phyloP scores from a whole-genome alignment of 2,113 vertebrate species.

The Capreolus pygargus region DNA sequence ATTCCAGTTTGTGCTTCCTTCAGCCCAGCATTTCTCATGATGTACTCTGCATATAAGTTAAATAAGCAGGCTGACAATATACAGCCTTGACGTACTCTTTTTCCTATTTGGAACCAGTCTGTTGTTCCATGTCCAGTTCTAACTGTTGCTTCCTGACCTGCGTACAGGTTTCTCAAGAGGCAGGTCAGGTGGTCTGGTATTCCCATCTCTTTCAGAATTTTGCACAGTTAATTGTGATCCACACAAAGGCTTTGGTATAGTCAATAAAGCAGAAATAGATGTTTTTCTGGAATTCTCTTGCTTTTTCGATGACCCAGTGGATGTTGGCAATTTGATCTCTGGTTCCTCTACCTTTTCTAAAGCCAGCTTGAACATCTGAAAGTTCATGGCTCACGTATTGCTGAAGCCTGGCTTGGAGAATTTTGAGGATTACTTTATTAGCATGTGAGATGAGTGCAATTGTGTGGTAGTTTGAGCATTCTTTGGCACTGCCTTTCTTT shows the following conservation, averaged over 20 bases:
- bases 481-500: neutral
- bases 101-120: neutral
- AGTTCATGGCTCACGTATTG: accelerated
- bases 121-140: neutral
- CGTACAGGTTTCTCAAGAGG: neutral
- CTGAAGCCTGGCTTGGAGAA: neutral
- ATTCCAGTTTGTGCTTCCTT: neutral
- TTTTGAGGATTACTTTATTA: neutral
- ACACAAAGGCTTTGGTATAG: neutral
- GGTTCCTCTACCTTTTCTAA: neutral
- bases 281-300: neutral
- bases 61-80: neutral
- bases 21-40: neutral
- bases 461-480: neutral
- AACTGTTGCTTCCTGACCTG: neutral
- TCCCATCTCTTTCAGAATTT: neutral
- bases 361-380: neutral
- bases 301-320: accelerated
- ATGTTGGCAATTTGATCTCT: neutral
- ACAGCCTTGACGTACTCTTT: accelerated
- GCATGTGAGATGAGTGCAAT: neutral
- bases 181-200: neutral
- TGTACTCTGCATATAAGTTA: neutral
- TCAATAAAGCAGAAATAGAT: neutral
- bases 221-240: neutral